phyloP scores from a whole-genome alignment of 30 jellyfish, hydroid and myxozoan genomes.

The Chrysaora quinquecirrha region DNA sequence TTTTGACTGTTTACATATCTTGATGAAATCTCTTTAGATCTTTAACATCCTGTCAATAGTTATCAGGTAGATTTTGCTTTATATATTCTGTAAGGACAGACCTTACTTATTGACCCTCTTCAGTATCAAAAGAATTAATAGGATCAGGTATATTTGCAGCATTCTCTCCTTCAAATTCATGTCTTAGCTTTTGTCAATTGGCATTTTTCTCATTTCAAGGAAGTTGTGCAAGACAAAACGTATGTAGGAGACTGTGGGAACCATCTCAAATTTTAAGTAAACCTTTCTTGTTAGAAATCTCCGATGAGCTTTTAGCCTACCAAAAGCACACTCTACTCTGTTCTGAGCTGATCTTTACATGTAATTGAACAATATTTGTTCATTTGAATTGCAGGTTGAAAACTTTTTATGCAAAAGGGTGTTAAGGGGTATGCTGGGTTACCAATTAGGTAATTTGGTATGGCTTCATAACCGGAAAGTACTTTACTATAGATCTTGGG shows the following conservation, averaged over 20 bases:
- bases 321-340: conserved; percentile 70
- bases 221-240: conserved; percentile 49
- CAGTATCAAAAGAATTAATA: conserved; percentile 19
- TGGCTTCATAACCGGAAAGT: conserved; percentile 38
- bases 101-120: conserved; percentile 48
- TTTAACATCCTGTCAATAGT: background rate
- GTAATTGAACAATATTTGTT: conserved; percentile 26
- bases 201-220: conserved; percentile 20
- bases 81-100: conserved; percentile 7
- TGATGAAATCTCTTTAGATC: no score
- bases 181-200: conserved; percentile 29
- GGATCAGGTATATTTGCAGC: conserved; percentile 51
- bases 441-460: conserved; percentile 38
- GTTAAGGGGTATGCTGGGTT: conserved; percentile 49
- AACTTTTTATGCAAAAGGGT: conserved; percentile 48
- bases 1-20: background rate
- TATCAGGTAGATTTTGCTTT: conserved; percentile 17
- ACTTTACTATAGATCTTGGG: conserved; percentile 20
- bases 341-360: conserved; percentile 38
- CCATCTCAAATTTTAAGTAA: conserved; percentile 29
- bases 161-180: conserved; percentile 24
- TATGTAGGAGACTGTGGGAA: conserved; percentile 18
- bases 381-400: conserved; percentile 15
- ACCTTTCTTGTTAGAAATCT: conserved; percentile 9
- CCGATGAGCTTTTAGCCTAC: conserved; percentile 62